phyloP scores from a whole-genome alignment of 2,888 invertebrate genomes.

The Sinopyrophorus schimmeli region DNA sequence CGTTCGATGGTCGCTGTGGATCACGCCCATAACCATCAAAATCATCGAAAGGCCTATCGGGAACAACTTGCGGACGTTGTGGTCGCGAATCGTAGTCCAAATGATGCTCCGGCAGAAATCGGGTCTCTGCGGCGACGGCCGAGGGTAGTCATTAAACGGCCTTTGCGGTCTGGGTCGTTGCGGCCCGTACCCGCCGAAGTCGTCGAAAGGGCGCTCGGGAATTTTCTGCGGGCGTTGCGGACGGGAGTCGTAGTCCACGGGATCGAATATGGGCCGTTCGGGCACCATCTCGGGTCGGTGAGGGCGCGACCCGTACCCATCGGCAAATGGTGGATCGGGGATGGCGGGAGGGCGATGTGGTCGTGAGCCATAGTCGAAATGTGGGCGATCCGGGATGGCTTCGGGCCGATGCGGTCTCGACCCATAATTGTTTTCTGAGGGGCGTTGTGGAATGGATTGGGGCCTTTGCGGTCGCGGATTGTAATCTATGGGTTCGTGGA shows the following conservation, averaged over 20 bases:
- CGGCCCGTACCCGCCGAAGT: neutral
- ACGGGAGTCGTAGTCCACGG: neutral
- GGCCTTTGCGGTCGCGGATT: conserved; percentile 22
- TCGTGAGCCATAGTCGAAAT: neutral
- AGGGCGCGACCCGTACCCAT: conserved; percentile 4
- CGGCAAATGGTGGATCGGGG: conserved; percentile 1
- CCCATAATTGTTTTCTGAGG: conserved; percentile 16
- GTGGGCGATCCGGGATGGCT: neutral
- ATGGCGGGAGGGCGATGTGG: neutral
- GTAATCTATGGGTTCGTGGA: conserved; percentile 19
- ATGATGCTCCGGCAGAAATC: too few species aligned
- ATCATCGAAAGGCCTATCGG: neutral
- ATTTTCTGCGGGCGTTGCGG: neutral
- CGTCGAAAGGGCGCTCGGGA: neutral
- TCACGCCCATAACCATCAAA: neutral
- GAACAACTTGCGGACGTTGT: conserved; percentile 1
- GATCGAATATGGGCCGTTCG: neutral
- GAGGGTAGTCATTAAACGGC: neutral
- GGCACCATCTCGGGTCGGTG: neutral
- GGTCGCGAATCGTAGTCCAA: too few species aligned
- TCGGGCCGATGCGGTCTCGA: conserved; percentile 32
- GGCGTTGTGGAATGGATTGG: conserved; percentile 17
- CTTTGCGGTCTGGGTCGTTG: neutral
- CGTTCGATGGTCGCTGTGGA: conserved; percentile 1
- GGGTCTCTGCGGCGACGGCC: too few species aligned